Evolutionary conservation across 2,888 invertebrate genomes (phyloP), one percentile per base, ranked within the genome.

Genomic region (Frankliniella intonsa): DNA sequence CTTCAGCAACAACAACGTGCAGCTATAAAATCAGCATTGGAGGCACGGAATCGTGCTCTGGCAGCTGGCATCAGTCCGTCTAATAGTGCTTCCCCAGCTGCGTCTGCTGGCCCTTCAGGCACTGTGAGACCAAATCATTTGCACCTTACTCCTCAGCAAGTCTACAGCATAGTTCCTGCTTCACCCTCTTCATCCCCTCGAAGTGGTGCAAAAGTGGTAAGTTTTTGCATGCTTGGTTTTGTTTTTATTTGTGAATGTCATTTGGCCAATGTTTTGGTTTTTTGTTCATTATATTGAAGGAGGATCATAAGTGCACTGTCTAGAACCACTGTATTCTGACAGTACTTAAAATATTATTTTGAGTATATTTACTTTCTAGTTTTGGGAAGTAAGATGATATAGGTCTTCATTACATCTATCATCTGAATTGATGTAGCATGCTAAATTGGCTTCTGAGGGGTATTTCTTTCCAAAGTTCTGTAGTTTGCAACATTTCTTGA

Each of bases 1-100:
- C 69, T 76, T n/a, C 69, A 76, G 11, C 69, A 76, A 22, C 69
- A 76, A 25, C 69, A 76, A 25, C 69, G 69, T 9, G 69, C 69
- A 12, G 69, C 69, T 11, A 25, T 76, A 12, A 76, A 76, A 25
- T 76, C 69, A 22, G 69, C 69, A 9, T 76, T 76, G 69, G 69
- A 76, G 69, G 69, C 69, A 22, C 9, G 69, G 12, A 76, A 76
- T 22, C 69, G 69, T 22, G 69, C 69, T 10, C 25, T 76, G 22
- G 69, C 69, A 22, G 69, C 69, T 22, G 69, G 69, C 12, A 7
- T 22, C 22, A 25, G 69, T 12, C 14, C 14, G 19, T 25, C 69
- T 19, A n/a, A 19, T 9, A 25, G 22, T 25, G 69, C 22, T 9
- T 19, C 19, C 22, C n/a, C 22, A 8, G 10, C 10, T 0, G 69